These are phyloP conservation scores for Xanthorhoe spadicearia DNA, from an alignment of 2,888 invertebrate species.

Conservation along the genomic window DNA sequence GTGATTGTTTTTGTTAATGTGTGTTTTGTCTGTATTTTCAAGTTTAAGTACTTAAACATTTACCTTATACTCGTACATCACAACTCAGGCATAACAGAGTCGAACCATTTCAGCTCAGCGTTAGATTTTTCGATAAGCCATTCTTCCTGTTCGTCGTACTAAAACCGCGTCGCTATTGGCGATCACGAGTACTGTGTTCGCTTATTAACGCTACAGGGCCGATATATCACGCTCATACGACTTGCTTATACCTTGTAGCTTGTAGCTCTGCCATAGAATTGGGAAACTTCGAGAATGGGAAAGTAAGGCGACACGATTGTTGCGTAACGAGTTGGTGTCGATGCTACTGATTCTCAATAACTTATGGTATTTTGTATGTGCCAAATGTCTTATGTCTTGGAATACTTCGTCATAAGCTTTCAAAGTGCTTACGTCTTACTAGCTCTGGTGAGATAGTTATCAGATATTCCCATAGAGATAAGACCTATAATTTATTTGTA, in stretches of 20 bases:
- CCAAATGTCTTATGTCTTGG: not conserved
- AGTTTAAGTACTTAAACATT: too few species aligned
- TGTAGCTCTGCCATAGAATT: constrained; percentile 9
- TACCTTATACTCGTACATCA: too few species aligned
- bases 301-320: constrained; percentile 23
- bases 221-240: constrained; percentile 80
- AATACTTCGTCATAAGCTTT: too few species aligned
- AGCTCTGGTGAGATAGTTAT: too few species aligned
- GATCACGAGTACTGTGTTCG: constrained; percentile 81
- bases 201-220: constrained; percentile 82
- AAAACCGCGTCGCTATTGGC: constrained; percentile 68
- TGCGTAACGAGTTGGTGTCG: constrained; percentile 4
- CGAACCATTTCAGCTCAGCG: not conserved
- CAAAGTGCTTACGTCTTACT: too few species aligned
- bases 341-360: not conserved
- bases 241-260: too few species aligned
- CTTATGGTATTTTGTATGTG: not conserved
- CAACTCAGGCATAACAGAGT: too few species aligned
- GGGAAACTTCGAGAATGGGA: constrained; percentile 11
- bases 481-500: too few species aligned
- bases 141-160: constrained; percentile 48
- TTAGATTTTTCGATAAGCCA: not conserved
- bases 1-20: too few species aligned
- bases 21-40: too few species aligned
- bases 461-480: too few species aligned